phyloP scores from a whole-genome alignment of 37 sponge, comb jelly and placozoan genomes.

The Mnemiopsis leidyi region DNA sequence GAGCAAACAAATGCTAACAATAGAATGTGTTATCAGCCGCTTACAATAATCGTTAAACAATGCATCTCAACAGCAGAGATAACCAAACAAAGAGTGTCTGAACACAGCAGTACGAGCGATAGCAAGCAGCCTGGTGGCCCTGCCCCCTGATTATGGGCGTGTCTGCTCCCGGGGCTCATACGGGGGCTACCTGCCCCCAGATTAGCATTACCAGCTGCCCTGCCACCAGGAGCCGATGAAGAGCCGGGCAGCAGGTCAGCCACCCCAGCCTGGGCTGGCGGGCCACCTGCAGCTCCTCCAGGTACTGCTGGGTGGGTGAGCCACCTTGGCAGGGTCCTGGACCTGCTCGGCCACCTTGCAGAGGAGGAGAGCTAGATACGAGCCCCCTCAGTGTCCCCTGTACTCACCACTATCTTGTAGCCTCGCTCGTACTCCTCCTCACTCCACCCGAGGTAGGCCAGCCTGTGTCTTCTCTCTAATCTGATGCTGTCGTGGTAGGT shows the following conservation, averaged over 20 bases:
- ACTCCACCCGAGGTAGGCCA: conserved; percentile 55
- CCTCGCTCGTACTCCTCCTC: conserved; percentile 61
- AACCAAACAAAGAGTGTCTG: neutral
- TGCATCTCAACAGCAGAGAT: neutral
- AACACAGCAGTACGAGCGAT: neutral
- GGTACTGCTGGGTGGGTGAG: conserved; percentile 26
- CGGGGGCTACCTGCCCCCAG: neutral
- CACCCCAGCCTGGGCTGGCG: neutral
- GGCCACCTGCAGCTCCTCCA: conserved; percentile 12
- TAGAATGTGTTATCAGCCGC: neutral
- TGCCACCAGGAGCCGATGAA: too few relatives aligned
- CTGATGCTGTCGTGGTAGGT: conserved; percentile 56
- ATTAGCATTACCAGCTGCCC: neutral
- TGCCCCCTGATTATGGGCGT: neutral
- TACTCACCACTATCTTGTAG: conserved; percentile 54
- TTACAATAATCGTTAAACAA: neutral
- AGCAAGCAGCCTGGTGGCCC: neutral
- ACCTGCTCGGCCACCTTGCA: neutral
- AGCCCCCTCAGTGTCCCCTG: conserved; percentile 40
- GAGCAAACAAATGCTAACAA: neutral
- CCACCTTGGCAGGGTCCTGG: neutral
- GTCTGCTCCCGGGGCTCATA: neutral
- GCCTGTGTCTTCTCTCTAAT: conserved; percentile 45
- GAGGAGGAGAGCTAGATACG: neutral
- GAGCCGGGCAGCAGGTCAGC: neutral